A percentile compares a stretch with the other conserved stretches of the same genome.
These are phyloP conservation scores for Drosophila ironensis DNA, from an alignment of 1,140 invertebrate genomes.

Conservation along the genomic window DNA sequence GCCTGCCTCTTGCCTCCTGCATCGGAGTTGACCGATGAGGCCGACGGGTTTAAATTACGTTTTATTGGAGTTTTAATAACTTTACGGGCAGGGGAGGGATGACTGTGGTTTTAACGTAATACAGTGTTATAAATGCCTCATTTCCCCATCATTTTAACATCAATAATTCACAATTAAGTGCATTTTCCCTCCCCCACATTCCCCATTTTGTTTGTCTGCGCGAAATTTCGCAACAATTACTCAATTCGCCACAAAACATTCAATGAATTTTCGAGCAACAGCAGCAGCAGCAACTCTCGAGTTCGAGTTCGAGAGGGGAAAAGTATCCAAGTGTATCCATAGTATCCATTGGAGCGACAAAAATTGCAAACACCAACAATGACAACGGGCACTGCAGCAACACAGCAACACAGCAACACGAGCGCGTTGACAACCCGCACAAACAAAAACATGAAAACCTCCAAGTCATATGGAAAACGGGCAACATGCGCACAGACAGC, in stretches of 20 bases:
- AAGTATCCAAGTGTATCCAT: too few species aligned
- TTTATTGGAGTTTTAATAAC: too few species aligned
- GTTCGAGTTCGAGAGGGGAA: slow-evolving; percentile 21
- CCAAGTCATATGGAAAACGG: slow-evolving; percentile 61
- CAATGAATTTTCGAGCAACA: slow-evolving; percentile 39
- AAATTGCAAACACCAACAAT: slow-evolving; percentile 47
- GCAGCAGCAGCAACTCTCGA: slow-evolving; percentile 13
- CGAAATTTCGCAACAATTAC: slow-evolving; percentile 36
- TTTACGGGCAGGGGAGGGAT: too few species aligned
- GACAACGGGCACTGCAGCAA: slow-evolving; percentile 13
- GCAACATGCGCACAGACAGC: too few species aligned
- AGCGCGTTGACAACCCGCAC: slow-evolving; percentile 61
- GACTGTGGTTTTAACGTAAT: too few species aligned
- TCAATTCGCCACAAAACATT: slow-evolving; percentile 37
- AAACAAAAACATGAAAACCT: slow-evolving; percentile 41
- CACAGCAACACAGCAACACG: slow-evolving; percentile 17
- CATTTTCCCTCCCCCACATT: too few species aligned
- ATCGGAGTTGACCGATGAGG: slow-evolving; percentile 27
- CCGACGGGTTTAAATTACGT: too few species aligned
- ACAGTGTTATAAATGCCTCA: too few species aligned
- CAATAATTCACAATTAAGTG: too few species aligned
- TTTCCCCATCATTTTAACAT: too few species aligned
- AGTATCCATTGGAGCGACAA: slow-evolving; percentile 42
- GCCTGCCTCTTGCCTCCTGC: too few species aligned
- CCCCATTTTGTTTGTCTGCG: too few species aligned